These are phyloP conservation scores for Pegoplata infirma DNA, from an alignment of 2,888 invertebrate species.

Conservation along the genomic window DNA sequence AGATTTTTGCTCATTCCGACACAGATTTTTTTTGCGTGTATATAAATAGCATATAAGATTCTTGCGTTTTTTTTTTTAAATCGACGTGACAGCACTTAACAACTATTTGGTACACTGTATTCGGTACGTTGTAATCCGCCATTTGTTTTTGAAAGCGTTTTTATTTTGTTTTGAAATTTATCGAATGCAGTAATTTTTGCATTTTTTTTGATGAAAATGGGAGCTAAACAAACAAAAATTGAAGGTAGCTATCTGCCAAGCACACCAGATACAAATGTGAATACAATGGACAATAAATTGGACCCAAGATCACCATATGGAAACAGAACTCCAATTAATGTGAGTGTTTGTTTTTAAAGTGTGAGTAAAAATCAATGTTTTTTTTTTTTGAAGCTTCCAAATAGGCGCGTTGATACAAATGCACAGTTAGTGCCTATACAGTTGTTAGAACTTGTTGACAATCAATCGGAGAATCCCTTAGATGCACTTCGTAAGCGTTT, in stretches of 20 bases:
- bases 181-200: background rate
- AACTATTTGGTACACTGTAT: background rate
- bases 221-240: conserved; percentile 72
- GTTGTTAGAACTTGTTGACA: conserved; percentile 30
- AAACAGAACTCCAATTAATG: conserved; percentile 72
- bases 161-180: background rate
- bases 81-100: too few species aligned
- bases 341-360: conserved; percentile 56
- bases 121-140: background rate
- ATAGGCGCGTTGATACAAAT: conserved; percentile 1
- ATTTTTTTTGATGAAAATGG: conserved; percentile 66
- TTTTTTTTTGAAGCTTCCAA: conserved; percentile 20
- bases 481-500: conserved; percentile 71
- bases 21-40: too few species aligned
- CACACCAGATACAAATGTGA: conserved; percentile 60
- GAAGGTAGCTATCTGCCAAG: conserved; percentile 69
- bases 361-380: background rate
- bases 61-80: too few species aligned
- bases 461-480: conserved; percentile 61
- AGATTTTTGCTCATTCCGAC: too few species aligned
- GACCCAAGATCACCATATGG: conserved; percentile 74
- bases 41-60: too few species aligned
- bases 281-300: conserved; percentile 11
- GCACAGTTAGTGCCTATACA: background rate
- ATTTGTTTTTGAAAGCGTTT: conserved; percentile 15